These are phyloP conservation scores for Pyrrhosoma nymphula DNA, from an alignment of 2,888 invertebrate genomes.

Conservation along the genomic window DNA sequence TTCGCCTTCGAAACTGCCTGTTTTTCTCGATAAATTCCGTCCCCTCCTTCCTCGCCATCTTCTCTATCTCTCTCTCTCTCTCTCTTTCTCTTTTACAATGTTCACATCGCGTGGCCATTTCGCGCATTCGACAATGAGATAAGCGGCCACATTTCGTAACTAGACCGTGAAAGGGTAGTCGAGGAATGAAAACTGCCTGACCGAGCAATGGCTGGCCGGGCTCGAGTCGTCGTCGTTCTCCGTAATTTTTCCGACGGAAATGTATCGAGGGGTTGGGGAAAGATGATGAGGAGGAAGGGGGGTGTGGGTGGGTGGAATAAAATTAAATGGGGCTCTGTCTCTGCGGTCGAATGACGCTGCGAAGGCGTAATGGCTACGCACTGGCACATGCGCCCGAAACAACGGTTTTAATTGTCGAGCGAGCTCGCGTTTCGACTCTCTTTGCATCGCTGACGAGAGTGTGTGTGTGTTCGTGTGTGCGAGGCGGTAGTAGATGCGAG, in stretches of 20 bases:
- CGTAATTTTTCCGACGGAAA: not conserved
- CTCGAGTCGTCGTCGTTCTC: not conserved
- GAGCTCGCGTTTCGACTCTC: not conserved
- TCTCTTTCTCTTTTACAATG: not conserved
- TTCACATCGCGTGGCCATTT: not conserved
- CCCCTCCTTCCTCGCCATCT: not conserved
- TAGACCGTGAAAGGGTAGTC: slow-evolving; percentile 8
- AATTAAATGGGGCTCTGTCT: too few species aligned
- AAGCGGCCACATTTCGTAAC: slow-evolving; percentile 10
- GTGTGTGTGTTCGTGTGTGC: not conserved
- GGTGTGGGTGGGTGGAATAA: not conserved
- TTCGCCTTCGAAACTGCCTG: not conserved
- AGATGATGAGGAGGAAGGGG: not conserved
- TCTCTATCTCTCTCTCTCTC: not conserved
- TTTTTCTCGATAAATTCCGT: not conserved
- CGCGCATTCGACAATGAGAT: not conserved
- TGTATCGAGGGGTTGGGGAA: not conserved
- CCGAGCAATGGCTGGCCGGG: not conserved
- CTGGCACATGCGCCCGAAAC: not conserved
- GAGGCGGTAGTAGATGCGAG: not conserved
- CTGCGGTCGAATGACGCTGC: not conserved
- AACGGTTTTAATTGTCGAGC: not conserved
- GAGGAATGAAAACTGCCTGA: not conserved
- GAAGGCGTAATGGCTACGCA: not conserved
- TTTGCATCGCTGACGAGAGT: not conserved